Base-by-base conservation (phyloP, 2,888 invertebrate genomes). In the Acrocyrtus sp. region DNA sequence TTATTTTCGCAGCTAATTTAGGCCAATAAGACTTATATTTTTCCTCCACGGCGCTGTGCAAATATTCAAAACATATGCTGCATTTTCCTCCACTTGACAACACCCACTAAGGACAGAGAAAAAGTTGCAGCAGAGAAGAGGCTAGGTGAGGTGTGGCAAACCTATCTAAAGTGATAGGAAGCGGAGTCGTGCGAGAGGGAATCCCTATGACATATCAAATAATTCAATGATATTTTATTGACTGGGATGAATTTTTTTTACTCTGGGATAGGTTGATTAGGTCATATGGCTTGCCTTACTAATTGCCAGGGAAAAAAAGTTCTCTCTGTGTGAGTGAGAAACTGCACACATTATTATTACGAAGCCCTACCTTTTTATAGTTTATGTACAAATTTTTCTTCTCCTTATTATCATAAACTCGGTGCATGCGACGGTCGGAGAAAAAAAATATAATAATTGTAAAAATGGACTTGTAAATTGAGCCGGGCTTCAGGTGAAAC, bases 1-100 rank as follows among this genome's bases (percentile, higher is more conserved):
- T 70, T 70, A 70, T 63, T 69, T 63, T 70, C 27, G 62, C 70
- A 62, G 70, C 70, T 70, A 70, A 70, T 70, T 70, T 70, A 70
- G 70, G 26, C 57, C 62, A 63, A 70, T 70, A 62, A 68, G 56
- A 57, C 56, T 66, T n/a, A n/a, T n/a, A n/a, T n/a, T n/a, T n/a
- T 67, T 66, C 53, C 26, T 56, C 47, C 45, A n/a, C 17, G 27
- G 21, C 10, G 26, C 21, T 22, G 22, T 45, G 27, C 54, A 63
- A 43, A 53, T 29, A 63, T 45, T 12, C 24, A 60, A 56, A 62
- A 22, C 70, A 70, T 56, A 70, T 70, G 70, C 45, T 68, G 45
- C 54, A 50, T 60, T 54, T 24, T 17, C n/a, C n/a, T n/a, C 21
- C 19, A 54, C n/a, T 15, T 15, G 29, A 17, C n/a, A 27, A 17